Base-by-base conservation (phyloP, 2,113 vertebrate genomes). In the Ictalurus furcatus region DNA sequence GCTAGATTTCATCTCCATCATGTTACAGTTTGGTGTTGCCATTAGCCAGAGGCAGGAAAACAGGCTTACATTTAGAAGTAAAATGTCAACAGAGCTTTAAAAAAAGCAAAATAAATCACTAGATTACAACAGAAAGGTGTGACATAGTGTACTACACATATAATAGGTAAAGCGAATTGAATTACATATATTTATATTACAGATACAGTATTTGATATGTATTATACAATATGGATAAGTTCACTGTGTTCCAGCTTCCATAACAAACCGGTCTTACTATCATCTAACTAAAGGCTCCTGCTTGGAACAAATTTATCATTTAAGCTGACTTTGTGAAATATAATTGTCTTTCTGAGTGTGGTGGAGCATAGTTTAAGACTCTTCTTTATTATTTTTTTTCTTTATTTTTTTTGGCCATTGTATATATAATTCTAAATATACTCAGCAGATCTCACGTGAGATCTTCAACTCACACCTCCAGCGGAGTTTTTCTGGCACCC, bases 291-390 rank as follows among this genome's bases (percentile, higher is more conserved):
- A 73, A 67, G 91, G 54, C 28, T 79, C 56, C 71, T 44, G 87
- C 85, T 52, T 67, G 58, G 85, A 90, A 89, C 81, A 82, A 61
- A 85, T 89, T 78, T 21, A 82, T 91, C 73, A 87, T 37, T 73
- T 74, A 59, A 67, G 78, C 59, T 79, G 69, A 54, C 65, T 23
- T 28, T 69, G 82, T 21, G 44, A 23, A 85, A 74, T 82, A 19
- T 65, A 63, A 86, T 76, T 88, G 76, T 85, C 71, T 88, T 87
- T 71, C 30, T 90, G 63, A 84, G 52, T 21, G 3, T 69, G 34
- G 34, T 25, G 23, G 34, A 37, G 69, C 28, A 48, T 44, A 44
- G 40, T 5, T 81, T 30, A 74, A 56, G 17, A 67, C 16, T 59
- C 34, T 44, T 81, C 12, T 44, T 44, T 44, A 44, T 40, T 40